Base-by-base conservation (phyloP, 2,797 vertebrate species). In the Anas bahamensis region DNA sequence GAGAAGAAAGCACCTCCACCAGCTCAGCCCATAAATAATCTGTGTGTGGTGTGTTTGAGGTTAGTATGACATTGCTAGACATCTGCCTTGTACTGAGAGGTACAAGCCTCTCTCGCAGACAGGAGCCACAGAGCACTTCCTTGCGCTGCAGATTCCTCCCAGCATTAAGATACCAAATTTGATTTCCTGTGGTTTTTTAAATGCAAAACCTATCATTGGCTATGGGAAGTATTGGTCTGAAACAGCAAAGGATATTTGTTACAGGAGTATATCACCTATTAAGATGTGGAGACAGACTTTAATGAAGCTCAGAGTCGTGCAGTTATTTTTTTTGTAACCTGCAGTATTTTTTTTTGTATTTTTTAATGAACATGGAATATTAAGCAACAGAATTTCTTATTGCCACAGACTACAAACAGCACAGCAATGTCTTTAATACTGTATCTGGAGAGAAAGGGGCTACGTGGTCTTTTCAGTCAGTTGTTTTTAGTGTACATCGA, bases 1-100 rank as follows among this genome's bases (percentile, higher is more conserved):
- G 88, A 91, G 74, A 85, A 95, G 94, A 95, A 96, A 94, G 59
- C 82, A 86, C 95, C 84, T 77, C 85, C 71, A 75, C 80, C 78
- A 89, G 89, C 75, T 92, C 94, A 88, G 88, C 88, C 89, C 83
- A 91, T 96, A 95, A 96, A 95, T 95, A 96, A 93, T 80, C 63
- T 39, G 50, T 82, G 79, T 44, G 55, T 70, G 94, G 93, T 65
- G 50, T 90, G 76, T 87, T 92, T 79, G 89, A 92, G 89, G 86
- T 85, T 87, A 78, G 63, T n/a, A 23, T 70, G 83, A 89, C 82
- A 84, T 55, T 63, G 63, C 94, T 85, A 90, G 81, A 65, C 85
- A 87, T 96, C 55, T 63, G 75, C 82, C 46, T 59, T 64, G 90
- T 95, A 81, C 88, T 71, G 75, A 86, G 50, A 77, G 75, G 29